Evolutionary conservation across 2,797 vertebrate genomes (phyloP).

Genomic region (Chrysocyon brachyurus): DNA sequence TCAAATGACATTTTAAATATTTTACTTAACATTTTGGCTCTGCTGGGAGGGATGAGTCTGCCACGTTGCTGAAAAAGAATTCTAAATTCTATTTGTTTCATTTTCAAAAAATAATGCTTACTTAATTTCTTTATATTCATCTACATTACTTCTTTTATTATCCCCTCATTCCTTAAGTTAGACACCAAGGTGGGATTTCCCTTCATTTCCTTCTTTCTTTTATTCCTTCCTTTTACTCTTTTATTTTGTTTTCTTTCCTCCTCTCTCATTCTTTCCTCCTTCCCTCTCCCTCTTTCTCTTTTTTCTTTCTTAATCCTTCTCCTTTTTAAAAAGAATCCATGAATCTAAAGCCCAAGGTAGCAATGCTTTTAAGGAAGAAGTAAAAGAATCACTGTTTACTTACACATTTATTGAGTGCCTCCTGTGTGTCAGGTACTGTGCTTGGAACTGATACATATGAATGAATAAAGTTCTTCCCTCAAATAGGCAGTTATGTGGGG

Average conservation of each 20-base stretch:
- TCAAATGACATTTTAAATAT: conserved; percentile 79
- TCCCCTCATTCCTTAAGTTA: background rate
- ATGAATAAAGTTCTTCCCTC: background rate
- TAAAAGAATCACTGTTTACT: background rate
- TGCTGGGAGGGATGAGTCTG: conserved; percentile 47
- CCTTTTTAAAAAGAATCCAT: background rate
- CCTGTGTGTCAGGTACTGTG: background rate
- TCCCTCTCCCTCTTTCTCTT: background rate
- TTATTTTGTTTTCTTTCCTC: background rate
- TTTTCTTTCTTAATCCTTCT: background rate
- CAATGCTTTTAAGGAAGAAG: background rate
- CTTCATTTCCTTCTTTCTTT: background rate
- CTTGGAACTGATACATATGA: background rate
- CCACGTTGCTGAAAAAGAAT: conserved; percentile 68
- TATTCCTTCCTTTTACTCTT: background rate
- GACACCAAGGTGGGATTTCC: background rate
- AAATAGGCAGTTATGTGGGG: background rate
- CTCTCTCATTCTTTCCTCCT: background rate
- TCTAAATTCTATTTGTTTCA: conserved; percentile 69
- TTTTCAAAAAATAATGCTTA: conserved; percentile 62
- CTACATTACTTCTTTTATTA: conserved; percentile 31
- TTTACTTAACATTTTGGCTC: conserved; percentile 74
- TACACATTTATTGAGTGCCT: background rate
- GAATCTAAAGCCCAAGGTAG: background rate
- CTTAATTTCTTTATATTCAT: conserved; percentile 43